A percentile compares a stretch with the other conserved stretches of the same genome.
Evolutionary conservation across 2,113 vertebrate genomes (phyloP).

Genomic region (Meles meles): DNA sequence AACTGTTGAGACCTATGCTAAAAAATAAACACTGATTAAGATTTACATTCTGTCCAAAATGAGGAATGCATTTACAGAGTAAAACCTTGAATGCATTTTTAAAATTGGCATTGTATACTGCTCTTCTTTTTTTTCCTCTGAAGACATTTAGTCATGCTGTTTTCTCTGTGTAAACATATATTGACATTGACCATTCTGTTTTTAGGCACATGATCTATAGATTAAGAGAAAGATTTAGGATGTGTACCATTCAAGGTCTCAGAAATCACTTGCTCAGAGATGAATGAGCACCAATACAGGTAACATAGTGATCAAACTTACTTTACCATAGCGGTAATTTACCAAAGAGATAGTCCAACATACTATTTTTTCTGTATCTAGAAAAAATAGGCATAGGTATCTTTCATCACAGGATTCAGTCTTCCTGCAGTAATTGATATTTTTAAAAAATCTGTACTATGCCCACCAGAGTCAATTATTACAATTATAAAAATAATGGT

Average conservation of each 20-base stretch:
- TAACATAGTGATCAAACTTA: slow-evolving; percentile 48
- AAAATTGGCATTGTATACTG: background rate
- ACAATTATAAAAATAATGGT: background rate
- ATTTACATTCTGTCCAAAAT: slow-evolving; percentile 53
- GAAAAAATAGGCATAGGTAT: background rate
- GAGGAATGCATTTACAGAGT: slow-evolving; percentile 51
- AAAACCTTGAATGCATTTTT: slow-evolving; percentile 32
- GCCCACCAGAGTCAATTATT: background rate
- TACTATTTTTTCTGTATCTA: slow-evolving; percentile 55
- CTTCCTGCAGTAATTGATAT: background rate
- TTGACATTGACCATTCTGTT: slow-evolving; percentile 67
- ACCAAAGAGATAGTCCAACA: slow-evolving; percentile 59
- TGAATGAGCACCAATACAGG: slow-evolving; percentile 71
- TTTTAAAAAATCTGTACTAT: background rate
- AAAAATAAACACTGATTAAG: slow-evolving; percentile 36
- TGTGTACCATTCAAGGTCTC: slow-evolving; percentile 69
- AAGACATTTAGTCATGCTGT: slow-evolving; percentile 56
- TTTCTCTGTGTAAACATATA: slow-evolving; percentile 70
- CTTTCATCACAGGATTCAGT: slow-evolving; percentile 44
- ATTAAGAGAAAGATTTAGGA: slow-evolving; percentile 76
- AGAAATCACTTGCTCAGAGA: slow-evolving; percentile 76
- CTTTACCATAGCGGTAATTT: slow-evolving; percentile 68
- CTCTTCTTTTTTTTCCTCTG: slow-evolving; percentile 69
- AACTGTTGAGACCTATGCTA: slow-evolving; percentile 63
- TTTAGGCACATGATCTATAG: slow-evolving; percentile 76